Conservation (phyloP, 2,113 vertebrate genomes). For the Perca fluviatilis region DNA sequence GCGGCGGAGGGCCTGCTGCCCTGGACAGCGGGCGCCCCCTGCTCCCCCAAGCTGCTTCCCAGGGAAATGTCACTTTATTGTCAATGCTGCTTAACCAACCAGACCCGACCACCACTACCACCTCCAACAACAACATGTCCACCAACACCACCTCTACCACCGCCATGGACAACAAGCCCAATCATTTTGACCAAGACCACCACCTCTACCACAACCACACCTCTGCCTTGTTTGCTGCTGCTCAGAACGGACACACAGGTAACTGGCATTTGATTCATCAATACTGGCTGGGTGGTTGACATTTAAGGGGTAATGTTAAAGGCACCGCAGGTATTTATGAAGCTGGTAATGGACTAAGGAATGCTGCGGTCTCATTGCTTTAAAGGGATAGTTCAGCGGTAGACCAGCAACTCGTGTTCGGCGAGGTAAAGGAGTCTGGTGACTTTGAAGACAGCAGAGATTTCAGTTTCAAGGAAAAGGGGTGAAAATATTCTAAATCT, state of each 20-base stretch:
- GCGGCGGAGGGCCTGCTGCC: constrained; percentile 97
- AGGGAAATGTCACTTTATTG: constrained; percentile 99
- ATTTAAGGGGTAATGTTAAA: background rate
- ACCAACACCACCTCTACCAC: constrained; percentile 83
- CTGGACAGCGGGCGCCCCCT: constrained; percentile 98
- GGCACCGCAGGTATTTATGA: background rate
- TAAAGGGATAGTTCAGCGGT: too few relatives aligned
- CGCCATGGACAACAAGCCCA: constrained; percentile 47
- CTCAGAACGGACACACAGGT: constrained; percentile 97
- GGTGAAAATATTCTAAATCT: too few relatives aligned
- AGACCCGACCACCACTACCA: constrained; percentile 88
- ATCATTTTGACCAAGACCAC: constrained; percentile 54
- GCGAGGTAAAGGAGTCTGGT: too few relatives aligned
- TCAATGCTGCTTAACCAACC: constrained; percentile 99
- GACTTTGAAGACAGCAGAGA: too few relatives aligned
- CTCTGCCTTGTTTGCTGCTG: constrained; percentile 99
- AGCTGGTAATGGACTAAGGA: too few relatives aligned
- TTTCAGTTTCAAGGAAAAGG: too few relatives aligned
- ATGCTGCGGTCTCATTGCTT: too few relatives aligned
- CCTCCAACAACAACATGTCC: constrained; percentile 81
- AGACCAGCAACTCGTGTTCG: too few relatives aligned
- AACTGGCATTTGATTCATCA: constrained; percentile 32
- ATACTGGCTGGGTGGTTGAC: background rate
- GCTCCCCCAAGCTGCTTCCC: constrained; percentile 99
- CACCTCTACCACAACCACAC: constrained; percentile 81